phyloP scores from a whole-genome alignment of 2,888 invertebrate genomes.

The Cephus pulcher region DNA sequence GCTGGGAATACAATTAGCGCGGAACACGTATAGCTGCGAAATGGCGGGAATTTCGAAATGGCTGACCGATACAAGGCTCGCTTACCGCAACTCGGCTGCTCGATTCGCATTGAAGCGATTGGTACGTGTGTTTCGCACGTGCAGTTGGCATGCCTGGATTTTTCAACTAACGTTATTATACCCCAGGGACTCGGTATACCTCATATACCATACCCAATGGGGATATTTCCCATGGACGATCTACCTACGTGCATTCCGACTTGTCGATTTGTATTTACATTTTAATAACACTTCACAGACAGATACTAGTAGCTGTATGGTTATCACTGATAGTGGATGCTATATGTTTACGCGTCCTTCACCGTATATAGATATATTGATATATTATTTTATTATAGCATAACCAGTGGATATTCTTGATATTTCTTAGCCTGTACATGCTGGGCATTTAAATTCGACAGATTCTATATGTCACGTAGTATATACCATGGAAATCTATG shows the following conservation, averaged over 20 bases:
- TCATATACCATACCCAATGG: too few species aligned
- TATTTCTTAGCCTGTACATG: background rate
- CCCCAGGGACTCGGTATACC: slow-evolving; percentile 12
- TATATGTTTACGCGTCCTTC: too few species aligned
- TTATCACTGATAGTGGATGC: too few species aligned
- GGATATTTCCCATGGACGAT: too few species aligned
- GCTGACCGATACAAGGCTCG: background rate
- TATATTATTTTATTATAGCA: too few species aligned
- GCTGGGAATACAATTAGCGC: slow-evolving; percentile 23
- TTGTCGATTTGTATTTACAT: slow-evolving; percentile 53
- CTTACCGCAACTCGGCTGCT: slow-evolving; percentile 16
- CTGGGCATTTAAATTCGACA: too few species aligned
- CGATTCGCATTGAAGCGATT: slow-evolving; percentile 7
- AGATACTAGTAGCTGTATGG: too few species aligned
- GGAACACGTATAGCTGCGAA: slow-evolving; percentile 15
- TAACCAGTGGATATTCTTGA: too few species aligned
- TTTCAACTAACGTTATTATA: slow-evolving; percentile 26
- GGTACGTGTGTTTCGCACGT: slow-evolving; percentile 11
- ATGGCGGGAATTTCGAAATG: slow-evolving; percentile 1
- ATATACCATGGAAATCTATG: too few species aligned
- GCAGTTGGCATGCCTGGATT: slow-evolving; percentile 17
- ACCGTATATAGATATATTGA: too few species aligned
- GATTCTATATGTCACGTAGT: too few species aligned
- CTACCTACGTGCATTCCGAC: slow-evolving; percentile 14
- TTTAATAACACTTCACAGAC: slow-evolving; percentile 47